Percentiles rank a stretch among this genome's conserved stretches.
Conservation (phyloP, 2,113 vertebrate species). For the Petromus typicus region DNA sequence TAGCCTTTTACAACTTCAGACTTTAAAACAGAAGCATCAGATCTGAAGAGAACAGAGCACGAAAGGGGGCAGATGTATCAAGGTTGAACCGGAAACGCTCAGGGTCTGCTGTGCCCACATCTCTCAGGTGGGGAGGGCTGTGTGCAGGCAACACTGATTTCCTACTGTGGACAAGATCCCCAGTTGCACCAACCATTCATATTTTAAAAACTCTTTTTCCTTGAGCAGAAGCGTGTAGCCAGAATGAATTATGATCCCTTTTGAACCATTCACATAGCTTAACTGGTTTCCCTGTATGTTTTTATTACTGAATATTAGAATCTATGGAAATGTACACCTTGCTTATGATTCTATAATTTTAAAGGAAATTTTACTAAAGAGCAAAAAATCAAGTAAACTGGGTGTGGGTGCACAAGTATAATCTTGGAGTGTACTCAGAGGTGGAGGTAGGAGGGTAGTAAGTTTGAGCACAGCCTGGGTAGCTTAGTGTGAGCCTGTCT, state of each 20-base stretch:
- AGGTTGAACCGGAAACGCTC: constrained; percentile 61
- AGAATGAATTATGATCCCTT: constrained; percentile 59
- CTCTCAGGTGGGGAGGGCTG: constrained; percentile 42
- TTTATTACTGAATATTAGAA: not conserved
- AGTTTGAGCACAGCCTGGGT: too few species aligned
- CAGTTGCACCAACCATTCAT: constrained; percentile 65
- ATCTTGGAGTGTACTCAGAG: not conserved
- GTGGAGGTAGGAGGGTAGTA: not conserved
- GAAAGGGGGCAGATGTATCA: constrained; percentile 60
- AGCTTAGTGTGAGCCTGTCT: not conserved
- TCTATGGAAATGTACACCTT: not conserved
- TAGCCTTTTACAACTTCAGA: constrained; percentile 67
- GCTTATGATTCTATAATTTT: not conserved
- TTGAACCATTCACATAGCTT: not conserved
- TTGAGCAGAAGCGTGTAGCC: constrained; percentile 63
- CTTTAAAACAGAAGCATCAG: constrained; percentile 66
- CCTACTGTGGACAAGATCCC: constrained; percentile 58
- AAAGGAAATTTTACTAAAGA: constrained; percentile 13
- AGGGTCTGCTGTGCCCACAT: constrained; percentile 49
- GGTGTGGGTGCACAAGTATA: not conserved
- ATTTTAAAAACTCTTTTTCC: constrained; percentile 73
- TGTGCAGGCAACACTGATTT: constrained; percentile 66
- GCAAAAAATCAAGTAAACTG: not conserved
- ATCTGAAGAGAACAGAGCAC: constrained; percentile 40
- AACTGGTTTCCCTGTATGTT: constrained; percentile 24